These are phyloP conservation scores for Bovichtus diacanthus DNA, from an alignment of 2,797 vertebrate genomes.

Conservation along the genomic window DNA sequence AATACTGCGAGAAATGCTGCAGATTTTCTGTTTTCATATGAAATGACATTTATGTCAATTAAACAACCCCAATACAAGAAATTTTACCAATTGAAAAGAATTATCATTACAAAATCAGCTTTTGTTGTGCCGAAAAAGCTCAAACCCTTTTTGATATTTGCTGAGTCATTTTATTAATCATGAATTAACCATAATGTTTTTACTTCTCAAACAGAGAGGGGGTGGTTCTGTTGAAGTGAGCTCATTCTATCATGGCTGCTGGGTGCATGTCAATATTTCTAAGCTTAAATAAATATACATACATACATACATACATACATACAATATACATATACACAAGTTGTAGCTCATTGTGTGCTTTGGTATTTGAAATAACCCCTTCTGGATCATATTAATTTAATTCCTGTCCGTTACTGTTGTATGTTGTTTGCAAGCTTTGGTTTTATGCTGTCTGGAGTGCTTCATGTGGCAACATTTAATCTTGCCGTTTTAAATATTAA, in stretches of 20 bases:
- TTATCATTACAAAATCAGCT: slow-evolving; percentile 14
- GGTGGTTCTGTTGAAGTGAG: slow-evolving; percentile 4
- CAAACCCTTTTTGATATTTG: slow-evolving; percentile 30
- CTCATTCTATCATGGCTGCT: slow-evolving; percentile 5
- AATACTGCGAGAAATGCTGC: neutral
- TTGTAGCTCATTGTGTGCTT: too few relatives aligned
- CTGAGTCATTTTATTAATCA: slow-evolving; percentile 13
- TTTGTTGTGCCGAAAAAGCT: slow-evolving; percentile 2
- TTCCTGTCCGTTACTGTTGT: neutral
- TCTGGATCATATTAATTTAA: neutral
- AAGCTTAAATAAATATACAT: neutral
- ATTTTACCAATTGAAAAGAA: neutral
- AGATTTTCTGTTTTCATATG: neutral
- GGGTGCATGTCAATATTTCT: slow-evolving; percentile 15
- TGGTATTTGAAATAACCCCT: too few relatives aligned
- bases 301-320: neutral
- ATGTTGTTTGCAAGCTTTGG: slow-evolving; percentile 10
- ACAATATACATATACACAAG: too few relatives aligned
- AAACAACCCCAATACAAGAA: neutral
- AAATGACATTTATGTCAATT: neutral
- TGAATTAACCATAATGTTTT: slow-evolving; percentile 4
- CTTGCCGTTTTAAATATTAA: slow-evolving; percentile 11
- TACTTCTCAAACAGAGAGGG: slow-evolving; percentile 11
- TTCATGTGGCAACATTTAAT: slow-evolving; percentile 14
- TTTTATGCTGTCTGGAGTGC: slow-evolving; percentile 19